Evolutionary conservation across 92 coral and sea anemone species (phyloP).

Genomic region (Pocillopora grandis): DNA sequence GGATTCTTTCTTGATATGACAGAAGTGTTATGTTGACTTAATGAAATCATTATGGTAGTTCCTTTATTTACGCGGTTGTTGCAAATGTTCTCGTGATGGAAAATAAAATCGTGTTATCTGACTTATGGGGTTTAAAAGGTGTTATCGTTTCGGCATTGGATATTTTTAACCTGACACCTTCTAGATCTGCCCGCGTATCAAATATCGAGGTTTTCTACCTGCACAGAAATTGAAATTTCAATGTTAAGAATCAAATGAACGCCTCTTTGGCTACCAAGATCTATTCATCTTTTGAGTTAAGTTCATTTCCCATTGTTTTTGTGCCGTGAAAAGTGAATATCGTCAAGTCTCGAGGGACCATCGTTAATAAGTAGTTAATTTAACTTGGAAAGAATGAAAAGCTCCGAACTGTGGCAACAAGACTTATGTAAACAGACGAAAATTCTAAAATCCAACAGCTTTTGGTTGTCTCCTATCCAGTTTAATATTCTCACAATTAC

Average conservation of each 20-base stretch:
- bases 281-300: not conserved
- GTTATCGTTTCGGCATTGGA: not conserved
- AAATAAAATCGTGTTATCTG: not conserved
- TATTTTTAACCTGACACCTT: conserved; percentile 8
- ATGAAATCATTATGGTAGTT: not conserved
- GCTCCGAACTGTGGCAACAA: not conserved
- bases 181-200: not conserved
- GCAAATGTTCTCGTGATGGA: conserved; percentile 14
- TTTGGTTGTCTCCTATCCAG: no score
- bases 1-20: not conserved
- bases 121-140: conserved; percentile 1
- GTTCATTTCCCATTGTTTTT: conserved; percentile 12
- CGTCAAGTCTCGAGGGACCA: conserved; percentile 15
- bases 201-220: not conserved
- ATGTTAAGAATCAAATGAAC: not conserved
- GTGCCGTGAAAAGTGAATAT: not conserved
- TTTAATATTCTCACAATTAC: no score
- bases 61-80: conserved; percentile 7
- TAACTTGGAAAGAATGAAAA: not conserved
- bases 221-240: not conserved
- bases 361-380: conserved; percentile 21
- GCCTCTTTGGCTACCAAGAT: not conserved
- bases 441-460: no score
- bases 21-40: not conserved
- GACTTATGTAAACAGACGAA: conserved; percentile 16